Percentiles rank a stretch among this genome's conserved stretches.
phyloP scores from a whole-genome alignment of 2,888 invertebrate species.

The Dicycla oo region DNA sequence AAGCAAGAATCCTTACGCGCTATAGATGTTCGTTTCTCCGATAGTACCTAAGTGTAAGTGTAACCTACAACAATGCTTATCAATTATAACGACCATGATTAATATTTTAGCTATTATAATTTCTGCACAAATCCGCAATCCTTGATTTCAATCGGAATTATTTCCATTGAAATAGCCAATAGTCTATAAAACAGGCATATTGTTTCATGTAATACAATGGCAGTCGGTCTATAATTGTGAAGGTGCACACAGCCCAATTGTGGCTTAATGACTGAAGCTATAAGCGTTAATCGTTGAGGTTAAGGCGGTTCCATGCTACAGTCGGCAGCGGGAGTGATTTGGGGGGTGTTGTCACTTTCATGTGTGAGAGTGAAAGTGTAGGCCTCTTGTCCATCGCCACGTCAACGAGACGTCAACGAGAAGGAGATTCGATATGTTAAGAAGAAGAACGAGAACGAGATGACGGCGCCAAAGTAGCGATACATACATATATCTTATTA shows the following conservation, averaged over 20 bases:
- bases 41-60: no score
- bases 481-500: no score
- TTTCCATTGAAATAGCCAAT: conserved; percentile 53
- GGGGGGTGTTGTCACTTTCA: not conserved
- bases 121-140: conserved; percentile 39
- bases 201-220: conserved; percentile 72
- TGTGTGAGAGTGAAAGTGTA: conserved; percentile 16
- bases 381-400: no score
- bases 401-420: no score
- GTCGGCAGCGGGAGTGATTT: conserved; percentile 62
- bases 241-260: conserved; percentile 81
- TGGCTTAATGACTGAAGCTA: conserved; percentile 83
- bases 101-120: conserved; percentile 36
- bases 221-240: conserved; percentile 74
- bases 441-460: no score
- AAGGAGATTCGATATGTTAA: no score
- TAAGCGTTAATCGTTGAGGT: conserved; percentile 85
- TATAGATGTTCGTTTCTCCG: no score
- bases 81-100: conserved; percentile 36
- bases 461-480: no score
- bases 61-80: conserved; percentile 1
- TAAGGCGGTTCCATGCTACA: conserved; percentile 56
- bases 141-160: conserved; percentile 59
- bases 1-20: no score
- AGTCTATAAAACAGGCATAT: conserved; percentile 47